Base-by-base conservation (phyloP, 1,140 invertebrate species). In the Acromyrmex echinatior region DNA sequence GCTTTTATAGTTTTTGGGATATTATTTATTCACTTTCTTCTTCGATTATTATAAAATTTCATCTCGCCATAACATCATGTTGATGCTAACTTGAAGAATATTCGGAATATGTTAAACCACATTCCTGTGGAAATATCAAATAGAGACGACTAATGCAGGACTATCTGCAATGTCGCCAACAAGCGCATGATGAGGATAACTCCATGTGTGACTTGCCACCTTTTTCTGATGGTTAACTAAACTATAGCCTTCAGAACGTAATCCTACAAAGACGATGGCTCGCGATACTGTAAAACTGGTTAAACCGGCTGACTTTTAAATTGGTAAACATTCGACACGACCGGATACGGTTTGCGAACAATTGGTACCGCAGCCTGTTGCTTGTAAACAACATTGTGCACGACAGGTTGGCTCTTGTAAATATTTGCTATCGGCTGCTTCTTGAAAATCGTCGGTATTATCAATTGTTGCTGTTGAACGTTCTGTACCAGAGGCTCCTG, bases 351-450 rank as follows among this genome's bases (percentile, higher is more conserved):
- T n/a, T 74, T 45, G 31, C 2, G 80, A 73, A 74, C 68, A 39
- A 53, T 58, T 45, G 35, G 53, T 53, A 82, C 31, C 10, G 68
- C 9, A 35, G 62, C 16, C 35, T 58, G 80, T 49, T 60, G 65
- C 35, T 74, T 82, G 31, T 58, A 73, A 39, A 82, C 66, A n/a
- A 82, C 31, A 14, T 60, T 79, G n/a, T 18, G 77, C 39, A 62
- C 58, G 39, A 51, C 16, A 16, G 60, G 60, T 16, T 65, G 35
- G 25, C 3, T 66, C 51, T 80, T 80, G 49, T 80, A 80, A 53
- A 68, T 65, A 65, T 65, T 70, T n/a, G 28, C 28, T 18, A 51
- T n/a, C 6, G 63, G 4, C 12, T 16, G 78, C 18, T 7, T 1
- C 16, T 35, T 21, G 31, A 45, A 49, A 12, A 78, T 35, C 7